These are phyloP conservation scores for Myotis pilosus DNA, from an alignment of 2,797 vertebrate species.

Conservation along the genomic window DNA sequence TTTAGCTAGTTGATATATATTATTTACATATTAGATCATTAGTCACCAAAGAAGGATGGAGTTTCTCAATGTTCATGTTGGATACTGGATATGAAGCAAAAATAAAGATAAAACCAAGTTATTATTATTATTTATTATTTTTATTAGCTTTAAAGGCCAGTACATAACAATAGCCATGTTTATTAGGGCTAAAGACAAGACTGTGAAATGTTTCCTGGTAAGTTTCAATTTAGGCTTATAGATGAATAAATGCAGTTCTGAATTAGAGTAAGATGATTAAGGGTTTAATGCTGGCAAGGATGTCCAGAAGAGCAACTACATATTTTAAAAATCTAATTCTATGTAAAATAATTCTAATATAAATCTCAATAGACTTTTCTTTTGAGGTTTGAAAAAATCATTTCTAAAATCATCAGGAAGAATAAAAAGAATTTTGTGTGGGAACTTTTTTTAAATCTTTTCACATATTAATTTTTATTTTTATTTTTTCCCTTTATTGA, in stretches of 20 bases:
- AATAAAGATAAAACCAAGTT: background rate
- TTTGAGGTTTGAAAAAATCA: background rate
- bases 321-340: slow-evolving; percentile 22
- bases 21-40: background rate
- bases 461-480: too few species aligned
- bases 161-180: background rate
- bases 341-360: background rate
- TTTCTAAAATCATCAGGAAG: background rate
- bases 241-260: background rate
- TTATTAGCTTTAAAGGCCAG: background rate
- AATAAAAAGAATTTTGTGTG: slow-evolving; percentile 7
- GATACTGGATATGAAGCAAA: background rate
- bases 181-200: background rate
- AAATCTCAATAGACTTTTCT: slow-evolving; percentile 16
- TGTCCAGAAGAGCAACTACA: background rate
- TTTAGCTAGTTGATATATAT: background rate
- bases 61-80: background rate
- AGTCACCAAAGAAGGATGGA: background rate
- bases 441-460: too few species aligned
- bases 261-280: slow-evolving; percentile 8
- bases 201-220: background rate
- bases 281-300: background rate
- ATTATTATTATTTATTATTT: background rate
- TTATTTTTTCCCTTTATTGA: too few species aligned
- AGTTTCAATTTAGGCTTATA: slow-evolving; percentile 12